Evolutionary conservation across 2,113 vertebrate species (phyloP).

Genomic region (Forbesichthys agassizii): DNA sequence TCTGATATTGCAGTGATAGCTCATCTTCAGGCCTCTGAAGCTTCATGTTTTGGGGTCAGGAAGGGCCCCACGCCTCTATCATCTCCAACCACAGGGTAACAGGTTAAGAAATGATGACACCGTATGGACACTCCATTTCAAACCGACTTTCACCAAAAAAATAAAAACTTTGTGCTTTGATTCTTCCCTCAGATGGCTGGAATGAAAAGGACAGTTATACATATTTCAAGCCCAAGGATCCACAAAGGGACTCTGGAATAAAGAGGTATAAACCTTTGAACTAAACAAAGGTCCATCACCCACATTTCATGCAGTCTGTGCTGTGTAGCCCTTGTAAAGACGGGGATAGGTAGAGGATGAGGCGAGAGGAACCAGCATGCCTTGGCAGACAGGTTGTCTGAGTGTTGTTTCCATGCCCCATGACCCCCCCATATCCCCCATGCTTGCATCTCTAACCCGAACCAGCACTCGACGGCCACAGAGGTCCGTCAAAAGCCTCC

Average conservation of each 20-base stretch:
- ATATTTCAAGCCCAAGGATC: slow-evolving; percentile 96
- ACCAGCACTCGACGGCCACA: slow-evolving; percentile 72
- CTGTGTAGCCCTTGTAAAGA: slow-evolving; percentile 79
- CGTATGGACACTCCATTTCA: slow-evolving; percentile 82
- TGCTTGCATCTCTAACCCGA: slow-evolving; percentile 75
- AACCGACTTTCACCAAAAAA: slow-evolving; percentile 84
- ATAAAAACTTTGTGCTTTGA: slow-evolving; percentile 89
- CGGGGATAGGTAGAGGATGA: slow-evolving; percentile 74
- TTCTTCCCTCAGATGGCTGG: slow-evolving; percentile 88
- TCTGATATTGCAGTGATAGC: background rate
- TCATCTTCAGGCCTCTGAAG: background rate
- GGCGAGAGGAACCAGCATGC: slow-evolving; percentile 77
- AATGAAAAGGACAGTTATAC: slow-evolving; percentile 98
- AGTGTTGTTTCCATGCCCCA: slow-evolving; percentile 77
- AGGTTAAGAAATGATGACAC: slow-evolving; percentile 78
- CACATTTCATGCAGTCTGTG: slow-evolving; percentile 84
- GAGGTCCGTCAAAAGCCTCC: slow-evolving; percentile 79
- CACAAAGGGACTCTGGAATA: slow-evolving; percentile 96
- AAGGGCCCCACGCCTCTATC: slow-evolving; percentile 18
- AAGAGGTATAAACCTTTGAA: slow-evolving; percentile 98
- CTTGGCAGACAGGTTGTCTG: slow-evolving; percentile 74
- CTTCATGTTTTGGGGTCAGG: slow-evolving; percentile 47
- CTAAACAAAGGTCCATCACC: slow-evolving; percentile 94
- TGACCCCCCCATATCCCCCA: slow-evolving; percentile 66
- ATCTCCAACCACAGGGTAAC: slow-evolving; percentile 55